phyloP scores from a whole-genome alignment of 2,797 vertebrate species.

The Sciaenops ocellatus region DNA sequence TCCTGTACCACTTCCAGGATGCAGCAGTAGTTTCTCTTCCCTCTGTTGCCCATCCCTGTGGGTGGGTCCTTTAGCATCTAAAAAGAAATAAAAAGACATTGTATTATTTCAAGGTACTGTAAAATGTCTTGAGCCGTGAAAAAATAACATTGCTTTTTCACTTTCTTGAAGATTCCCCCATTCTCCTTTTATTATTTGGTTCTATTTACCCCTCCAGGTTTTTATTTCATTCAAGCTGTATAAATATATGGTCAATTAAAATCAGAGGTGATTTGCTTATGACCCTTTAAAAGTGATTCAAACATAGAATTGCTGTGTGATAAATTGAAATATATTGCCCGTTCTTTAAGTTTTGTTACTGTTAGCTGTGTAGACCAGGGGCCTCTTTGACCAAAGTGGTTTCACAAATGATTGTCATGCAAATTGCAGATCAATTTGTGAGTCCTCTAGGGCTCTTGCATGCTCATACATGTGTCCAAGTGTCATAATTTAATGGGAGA shows the following conservation, averaged over 20 bases:
- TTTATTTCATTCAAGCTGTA: conserved; percentile 9
- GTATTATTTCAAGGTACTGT: conserved; percentile 42
- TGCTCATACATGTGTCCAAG: not conserved
- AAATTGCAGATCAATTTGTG: not conserved
- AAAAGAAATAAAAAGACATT: conserved; percentile 49
- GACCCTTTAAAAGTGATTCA: conserved; percentile 29
- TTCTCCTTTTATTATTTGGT: not conserved
- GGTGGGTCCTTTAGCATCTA: conserved; percentile 59
- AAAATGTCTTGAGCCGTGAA: conserved; percentile 29
- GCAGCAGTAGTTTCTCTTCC: conserved; percentile 68
- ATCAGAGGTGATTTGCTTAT: conserved; percentile 15
- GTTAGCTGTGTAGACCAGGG: not conserved
- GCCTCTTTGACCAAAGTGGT: not conserved
- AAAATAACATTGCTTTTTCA: not conserved
- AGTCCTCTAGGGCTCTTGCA: not conserved
- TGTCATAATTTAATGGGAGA: not conserved
- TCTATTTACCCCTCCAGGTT: not conserved
- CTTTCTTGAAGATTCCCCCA: not conserved
- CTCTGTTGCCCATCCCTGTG: conserved; percentile 59
- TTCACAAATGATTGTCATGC: not conserved
- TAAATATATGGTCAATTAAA: conserved; percentile 6
- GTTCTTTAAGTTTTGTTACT: not conserved
- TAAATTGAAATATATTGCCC: not conserved
- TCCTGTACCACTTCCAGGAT: conserved; percentile 75
- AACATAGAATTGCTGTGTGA: not conserved